phyloP scores from a whole-genome alignment of 2,797 vertebrate species.

The Eulemur albifrons region DNA sequence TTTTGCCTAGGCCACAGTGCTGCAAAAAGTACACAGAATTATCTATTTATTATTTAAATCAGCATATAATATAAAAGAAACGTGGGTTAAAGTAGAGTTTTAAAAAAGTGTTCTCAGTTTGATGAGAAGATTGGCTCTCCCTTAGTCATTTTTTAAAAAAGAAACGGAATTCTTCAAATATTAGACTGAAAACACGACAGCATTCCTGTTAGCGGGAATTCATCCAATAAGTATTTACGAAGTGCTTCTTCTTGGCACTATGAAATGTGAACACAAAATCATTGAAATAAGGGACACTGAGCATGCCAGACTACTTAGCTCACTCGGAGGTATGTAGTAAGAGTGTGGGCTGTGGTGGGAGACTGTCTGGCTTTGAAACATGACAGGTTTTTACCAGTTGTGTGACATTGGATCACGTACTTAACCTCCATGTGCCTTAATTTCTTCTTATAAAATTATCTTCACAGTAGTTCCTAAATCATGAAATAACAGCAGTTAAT shows the following conservation, averaged over 20 bases:
- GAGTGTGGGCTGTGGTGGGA: background rate
- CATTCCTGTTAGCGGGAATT: background rate
- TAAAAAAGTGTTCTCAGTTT: background rate
- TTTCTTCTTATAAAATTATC: background rate
- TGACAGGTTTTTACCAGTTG: background rate
- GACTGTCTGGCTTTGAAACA: background rate
- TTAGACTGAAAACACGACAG: background rate
- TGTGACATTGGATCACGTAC: background rate
- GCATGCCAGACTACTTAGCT: background rate
- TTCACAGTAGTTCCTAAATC: background rate
- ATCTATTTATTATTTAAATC: slow-evolving; percentile 58
- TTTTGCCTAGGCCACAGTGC: slow-evolving; percentile 41
- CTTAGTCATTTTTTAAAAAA: background rate
- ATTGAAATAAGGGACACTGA: background rate
- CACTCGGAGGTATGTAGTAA: background rate
- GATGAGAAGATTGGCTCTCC: background rate
- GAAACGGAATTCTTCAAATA: background rate
- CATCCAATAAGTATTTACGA: background rate
- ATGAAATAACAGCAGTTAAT: background rate
- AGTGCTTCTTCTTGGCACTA: background rate
- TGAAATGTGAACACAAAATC: background rate
- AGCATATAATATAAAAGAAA: background rate
- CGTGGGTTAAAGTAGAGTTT: background rate
- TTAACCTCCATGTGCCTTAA: background rate
- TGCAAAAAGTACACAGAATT: slow-evolving; percentile 36